phyloP scores from a whole-genome alignment of 2,888 invertebrate genomes.

The Callyntrura sp. region DNA sequence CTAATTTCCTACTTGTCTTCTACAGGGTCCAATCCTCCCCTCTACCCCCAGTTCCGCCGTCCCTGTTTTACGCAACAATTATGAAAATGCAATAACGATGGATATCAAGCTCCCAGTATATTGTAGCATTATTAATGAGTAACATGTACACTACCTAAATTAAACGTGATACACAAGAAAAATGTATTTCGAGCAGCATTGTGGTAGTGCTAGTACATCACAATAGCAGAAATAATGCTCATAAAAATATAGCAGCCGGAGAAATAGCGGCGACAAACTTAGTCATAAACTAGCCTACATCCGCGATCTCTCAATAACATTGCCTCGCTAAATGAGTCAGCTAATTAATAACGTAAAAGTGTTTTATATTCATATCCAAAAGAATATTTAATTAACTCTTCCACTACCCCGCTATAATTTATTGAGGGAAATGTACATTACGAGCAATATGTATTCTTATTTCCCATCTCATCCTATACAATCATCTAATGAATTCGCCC shows the following conservation, averaged over 20 bases:
- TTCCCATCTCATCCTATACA: conserved; percentile 50
- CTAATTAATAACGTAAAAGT: conserved; percentile 61
- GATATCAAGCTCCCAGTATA: too few relatives aligned
- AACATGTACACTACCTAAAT: background rate
- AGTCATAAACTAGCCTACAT: background rate
- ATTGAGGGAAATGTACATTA: conserved; percentile 47
- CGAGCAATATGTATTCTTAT: conserved; percentile 35
- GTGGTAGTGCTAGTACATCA: too few relatives aligned
- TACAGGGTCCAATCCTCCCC: too few relatives aligned
- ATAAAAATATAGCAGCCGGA: background rate
- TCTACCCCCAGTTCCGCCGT: too few relatives aligned
- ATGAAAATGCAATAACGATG: too few relatives aligned
- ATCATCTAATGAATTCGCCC: conserved; percentile 47
- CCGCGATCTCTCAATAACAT: background rate
- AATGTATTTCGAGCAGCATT: too few relatives aligned
- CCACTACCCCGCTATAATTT: conserved; percentile 38
- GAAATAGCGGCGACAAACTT: background rate
- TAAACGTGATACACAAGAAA: too few relatives aligned
- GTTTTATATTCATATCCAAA: conserved; percentile 59
- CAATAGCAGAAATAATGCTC: too few relatives aligned
- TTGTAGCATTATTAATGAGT: too few relatives aligned
- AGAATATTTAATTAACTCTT: conserved; percentile 62
- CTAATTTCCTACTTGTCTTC: too few relatives aligned
- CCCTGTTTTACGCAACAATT: too few relatives aligned
- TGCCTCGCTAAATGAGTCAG: conserved; percentile 58